Evolutionary conservation across 2,888 invertebrate genomes (phyloP), one percentile per base, ranked within the genome.

Genomic region (Liodrosophila aerea): DNA sequence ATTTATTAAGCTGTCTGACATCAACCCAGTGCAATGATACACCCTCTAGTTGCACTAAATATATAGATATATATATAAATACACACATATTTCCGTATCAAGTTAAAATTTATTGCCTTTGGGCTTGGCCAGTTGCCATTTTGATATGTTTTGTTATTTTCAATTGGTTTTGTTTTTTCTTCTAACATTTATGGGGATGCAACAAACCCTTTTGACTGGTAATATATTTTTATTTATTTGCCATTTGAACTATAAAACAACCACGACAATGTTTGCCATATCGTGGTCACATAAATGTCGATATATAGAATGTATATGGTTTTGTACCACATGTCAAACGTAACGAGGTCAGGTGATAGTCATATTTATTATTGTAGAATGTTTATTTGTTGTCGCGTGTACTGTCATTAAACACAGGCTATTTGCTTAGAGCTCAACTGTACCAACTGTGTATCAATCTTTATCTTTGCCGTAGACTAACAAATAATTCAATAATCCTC

Each of bases 151-250:
- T 41, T n/a, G 8, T 39, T 39, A 18, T 39, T 39, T 16, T 39
- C 16, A 7, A n/a, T 40, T 2, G 36, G 59, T 52, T 75, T 63
- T 64, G 37, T 62, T 64, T 77, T 71, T 56, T 64, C 74, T 72
- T 66, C 57, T 64, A 47, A 78, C 56, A 69, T 63, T 60, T 64
- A 50, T 41, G 8, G 36, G 13, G 50, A 33, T 37, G 5, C 16
- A 52, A 16, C 50, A 46, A 41, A 34, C 8, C 34, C 46, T 36
- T 7, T 4, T 34, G 11, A 34, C 13, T 16, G 31, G 39, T 12
- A 60, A 57, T 70, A 70, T 73, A 73, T 66, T 64, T 22, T 78
- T 84, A 76, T 78, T 78, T 76, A 77, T 77, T 65, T 69, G 57
- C 69, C 54, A 65, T 73, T 73, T 64, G 58, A 80, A 51, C 76